Base-by-base conservation (phyloP, 2,888 invertebrate genomes). In the Pasiphila rectangulata region DNA sequence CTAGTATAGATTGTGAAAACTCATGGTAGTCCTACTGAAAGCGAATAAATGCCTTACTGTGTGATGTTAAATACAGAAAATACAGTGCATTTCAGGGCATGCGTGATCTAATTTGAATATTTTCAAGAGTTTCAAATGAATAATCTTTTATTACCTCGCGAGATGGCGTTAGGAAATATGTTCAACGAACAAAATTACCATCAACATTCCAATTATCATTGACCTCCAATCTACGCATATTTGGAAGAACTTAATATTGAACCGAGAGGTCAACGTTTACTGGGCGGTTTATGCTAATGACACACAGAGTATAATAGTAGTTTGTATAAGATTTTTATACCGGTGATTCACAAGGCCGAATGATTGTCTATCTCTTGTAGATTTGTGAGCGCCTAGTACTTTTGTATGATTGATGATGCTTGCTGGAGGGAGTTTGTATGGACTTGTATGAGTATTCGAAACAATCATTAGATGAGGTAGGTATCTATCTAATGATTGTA, bases 341-440 rank as follows among this genome's bases (percentile, higher is more conserved):
- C 9, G 55, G 63, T 72, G 71, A 73, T 65, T 69, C 70, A 69
- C 63, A 72, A 73, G 71, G 72, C 59, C 69, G 59, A 59, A 61
- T 46, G 63, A 60, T 61, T 56, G 51, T 61, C 60, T 57, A 63
- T 50, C 63, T 61, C 65, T 59, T 53, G 24, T 50, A 45, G 44
- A 47, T 23, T 56, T 63, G 63, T 71, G 61, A 24, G 21, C 42
- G 65, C 69, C 69, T 68, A 46, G 72, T 72, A 69, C 64, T 59
- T 57, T 51, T 43, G 49, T 55, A 57, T 69, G 72, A 71, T 70
- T 64, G 68, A 71, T 70, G 65, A 53, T 44, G 52, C 41, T 50
- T 46, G 46, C 48, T 54, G 44, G 42, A 46, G 17, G 61, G 60
- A 63, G 63, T 54, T 53, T 54, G 56, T 54, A 50, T 52, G 54